Conservation (phyloP, 2,113 vertebrate genomes). For the Coryphaenoides rupestris region DNA sequence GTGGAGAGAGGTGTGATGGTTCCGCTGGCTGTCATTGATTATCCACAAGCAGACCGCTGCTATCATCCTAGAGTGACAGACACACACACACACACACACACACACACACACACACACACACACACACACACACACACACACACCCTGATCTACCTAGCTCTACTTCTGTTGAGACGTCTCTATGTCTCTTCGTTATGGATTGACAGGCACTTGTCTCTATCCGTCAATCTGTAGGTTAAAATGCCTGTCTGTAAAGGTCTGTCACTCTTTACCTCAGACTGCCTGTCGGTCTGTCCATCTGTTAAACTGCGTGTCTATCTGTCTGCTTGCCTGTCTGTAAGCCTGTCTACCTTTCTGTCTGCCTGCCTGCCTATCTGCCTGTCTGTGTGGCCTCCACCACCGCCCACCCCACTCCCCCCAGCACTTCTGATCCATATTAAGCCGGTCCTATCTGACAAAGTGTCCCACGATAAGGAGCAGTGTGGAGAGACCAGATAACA, state of each 20-base stretch:
- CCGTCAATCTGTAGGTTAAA: background rate
- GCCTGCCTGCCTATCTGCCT: background rate
- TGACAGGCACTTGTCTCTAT: background rate
- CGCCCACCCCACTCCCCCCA: too few species aligned
- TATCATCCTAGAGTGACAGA: background rate
- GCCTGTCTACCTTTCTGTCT: background rate
- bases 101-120: conserved; percentile 1
- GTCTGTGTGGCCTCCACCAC: too few species aligned
- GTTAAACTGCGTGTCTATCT: background rate
- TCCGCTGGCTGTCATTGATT: conserved; percentile 29
- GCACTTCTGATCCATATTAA: too few species aligned
- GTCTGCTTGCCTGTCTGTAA: background rate
- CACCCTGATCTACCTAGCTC: background rate
- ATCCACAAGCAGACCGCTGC: background rate
- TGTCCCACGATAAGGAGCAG: too few species aligned
- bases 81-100: too few species aligned
- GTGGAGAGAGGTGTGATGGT: conserved; percentile 28
- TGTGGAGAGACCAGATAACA: too few species aligned
- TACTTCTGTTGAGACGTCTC: background rate
- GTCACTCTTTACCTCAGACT: background rate
- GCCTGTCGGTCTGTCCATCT: background rate
- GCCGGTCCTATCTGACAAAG: too few species aligned
- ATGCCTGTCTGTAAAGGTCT: background rate
- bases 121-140: conserved; percentile 11
- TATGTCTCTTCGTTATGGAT: background rate